These are phyloP conservation scores for Vanessa cardui DNA, from an alignment of 2,888 invertebrate genomes.

Conservation along the genomic window DNA sequence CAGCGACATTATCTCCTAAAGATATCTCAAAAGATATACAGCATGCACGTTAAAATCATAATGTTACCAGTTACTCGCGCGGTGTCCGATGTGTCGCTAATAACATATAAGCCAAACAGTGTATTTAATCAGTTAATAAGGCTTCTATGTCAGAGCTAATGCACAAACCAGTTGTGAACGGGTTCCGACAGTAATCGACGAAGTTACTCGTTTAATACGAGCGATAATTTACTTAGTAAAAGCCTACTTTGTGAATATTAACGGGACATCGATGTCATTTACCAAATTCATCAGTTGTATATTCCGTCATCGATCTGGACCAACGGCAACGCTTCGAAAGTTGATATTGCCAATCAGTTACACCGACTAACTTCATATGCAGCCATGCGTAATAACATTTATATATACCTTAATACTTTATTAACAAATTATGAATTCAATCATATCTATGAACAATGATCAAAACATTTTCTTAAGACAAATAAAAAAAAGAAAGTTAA, in stretches of 20 bases:
- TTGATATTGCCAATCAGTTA: not conserved
- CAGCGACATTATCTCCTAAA: not conserved
- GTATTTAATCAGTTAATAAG: slow-evolving; percentile 54
- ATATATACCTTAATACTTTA: not conserved
- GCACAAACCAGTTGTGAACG: slow-evolving; percentile 54
- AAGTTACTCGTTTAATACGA: slow-evolving; percentile 53
- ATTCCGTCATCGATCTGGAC: slow-evolving; percentile 1
- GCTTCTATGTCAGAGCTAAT: slow-evolving; percentile 61
- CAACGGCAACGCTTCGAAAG: not conserved
- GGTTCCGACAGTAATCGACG: slow-evolving; percentile 49
- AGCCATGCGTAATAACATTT: not conserved
- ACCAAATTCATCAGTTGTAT: slow-evolving; percentile 25
- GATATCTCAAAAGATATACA: not conserved
- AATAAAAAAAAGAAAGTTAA: not conserved
- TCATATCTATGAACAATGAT: too few relatives aligned
- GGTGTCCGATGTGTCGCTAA: slow-evolving; percentile 36
- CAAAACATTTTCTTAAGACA: too few relatives aligned
- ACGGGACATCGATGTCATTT: slow-evolving; percentile 42
- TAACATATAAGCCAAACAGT: slow-evolving; percentile 43
- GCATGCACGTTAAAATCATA: slow-evolving; percentile 23
- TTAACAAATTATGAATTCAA: too few relatives aligned
- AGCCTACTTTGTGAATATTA: slow-evolving; percentile 56
- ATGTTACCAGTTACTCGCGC: slow-evolving; percentile 29
- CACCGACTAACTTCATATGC: slow-evolving; percentile 1
- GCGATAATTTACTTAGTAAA: slow-evolving; percentile 62